These are phyloP conservation scores for Stratiomys singularior DNA, from an alignment of 2,888 invertebrate genomes.

Conservation along the genomic window DNA sequence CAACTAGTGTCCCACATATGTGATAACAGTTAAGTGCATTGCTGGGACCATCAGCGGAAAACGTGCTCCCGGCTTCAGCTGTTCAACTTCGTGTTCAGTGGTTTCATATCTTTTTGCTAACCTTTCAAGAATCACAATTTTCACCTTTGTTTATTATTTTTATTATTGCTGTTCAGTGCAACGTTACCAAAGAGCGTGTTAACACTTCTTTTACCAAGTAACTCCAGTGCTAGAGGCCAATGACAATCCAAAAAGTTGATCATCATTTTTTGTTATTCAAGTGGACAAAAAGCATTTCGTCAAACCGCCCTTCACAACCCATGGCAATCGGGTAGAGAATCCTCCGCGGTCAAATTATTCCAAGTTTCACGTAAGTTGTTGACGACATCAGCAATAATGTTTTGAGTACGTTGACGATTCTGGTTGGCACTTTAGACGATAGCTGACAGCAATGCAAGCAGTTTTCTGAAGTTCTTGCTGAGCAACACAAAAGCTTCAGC, in stretches of 20 bases:
- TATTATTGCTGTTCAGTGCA: background rate
- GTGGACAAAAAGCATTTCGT: too few species aligned
- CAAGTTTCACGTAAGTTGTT: conserved; percentile 51
- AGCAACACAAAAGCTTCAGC: conserved; percentile 49
- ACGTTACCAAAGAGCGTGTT: background rate
- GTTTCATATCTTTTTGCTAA: too few species aligned
- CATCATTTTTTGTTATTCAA: background rate
- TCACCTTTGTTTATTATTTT: too few species aligned
- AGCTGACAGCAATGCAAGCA: conserved; percentile 47
- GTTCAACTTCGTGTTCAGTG: too few species aligned
- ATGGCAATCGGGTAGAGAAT: background rate
- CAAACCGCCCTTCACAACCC: too few species aligned
- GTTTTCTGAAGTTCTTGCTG: conserved; percentile 49
- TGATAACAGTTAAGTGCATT: conserved; percentile 48
- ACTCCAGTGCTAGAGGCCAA: too few species aligned
- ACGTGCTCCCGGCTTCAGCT: background rate
- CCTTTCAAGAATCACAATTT: too few species aligned
- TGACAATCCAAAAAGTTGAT: background rate
- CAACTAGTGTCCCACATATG: conserved; percentile 37
- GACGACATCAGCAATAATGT: conserved; percentile 52
- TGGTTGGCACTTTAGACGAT: conserved; percentile 19
- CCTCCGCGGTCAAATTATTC: conserved; percentile 49
- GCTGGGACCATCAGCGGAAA: conserved; percentile 15
- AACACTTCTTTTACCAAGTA: too few species aligned
- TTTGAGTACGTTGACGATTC: conserved; percentile 48